Percentiles rank a stretch among this genome's conserved stretches.
Evolutionary conservation across 2,113 vertebrate species (phyloP).

Genomic region (Paraplagusia blochii): DNA sequence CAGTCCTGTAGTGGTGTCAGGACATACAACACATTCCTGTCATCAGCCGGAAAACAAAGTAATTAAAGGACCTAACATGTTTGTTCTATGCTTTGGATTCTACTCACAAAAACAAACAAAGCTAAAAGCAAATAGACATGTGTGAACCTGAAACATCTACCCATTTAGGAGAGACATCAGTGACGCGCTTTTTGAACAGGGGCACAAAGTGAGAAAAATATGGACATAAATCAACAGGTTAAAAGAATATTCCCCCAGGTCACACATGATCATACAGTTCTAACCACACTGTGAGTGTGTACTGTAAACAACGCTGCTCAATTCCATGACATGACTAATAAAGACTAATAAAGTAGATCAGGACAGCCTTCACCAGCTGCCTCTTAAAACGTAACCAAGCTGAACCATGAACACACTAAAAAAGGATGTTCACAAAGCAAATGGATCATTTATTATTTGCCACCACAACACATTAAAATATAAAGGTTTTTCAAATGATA

Average conservation of each 20-base stretch:
- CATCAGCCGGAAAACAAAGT: conserved; percentile 9
- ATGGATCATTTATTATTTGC: neutral
- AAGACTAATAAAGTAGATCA: conserved; percentile 11
- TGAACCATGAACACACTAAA: conserved; percentile 29
- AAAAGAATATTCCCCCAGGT: conserved; percentile 29
- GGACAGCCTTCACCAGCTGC: conserved; percentile 41
- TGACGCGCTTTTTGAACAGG: conserved; percentile 5
- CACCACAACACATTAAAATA: conserved; percentile 23
- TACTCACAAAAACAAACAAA: conserved; percentile 33
- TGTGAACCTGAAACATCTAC: conserved; percentile 37
- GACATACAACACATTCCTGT: neutral
- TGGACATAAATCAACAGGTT: conserved; percentile 49
- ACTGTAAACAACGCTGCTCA: conserved; percentile 34
- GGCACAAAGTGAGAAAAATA: conserved; percentile 19
- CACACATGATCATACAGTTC: conserved; percentile 39
- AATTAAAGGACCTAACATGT: conserved; percentile 4
- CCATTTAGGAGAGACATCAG: conserved; percentile 24
- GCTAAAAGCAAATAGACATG: conserved; percentile 22
- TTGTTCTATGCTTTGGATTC: conserved; percentile 7
- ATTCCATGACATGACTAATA: conserved; percentile 40
- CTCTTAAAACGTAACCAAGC: conserved; percentile 44
- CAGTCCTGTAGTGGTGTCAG: neutral
- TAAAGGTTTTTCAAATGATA: too few relatives aligned
- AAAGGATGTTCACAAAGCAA: conserved; percentile 34
- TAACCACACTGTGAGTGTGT: conserved; percentile 37